These are phyloP conservation scores for Metacarcinus magister DNA, from an alignment of 2,888 invertebrate species.

Conservation along the genomic window DNA sequence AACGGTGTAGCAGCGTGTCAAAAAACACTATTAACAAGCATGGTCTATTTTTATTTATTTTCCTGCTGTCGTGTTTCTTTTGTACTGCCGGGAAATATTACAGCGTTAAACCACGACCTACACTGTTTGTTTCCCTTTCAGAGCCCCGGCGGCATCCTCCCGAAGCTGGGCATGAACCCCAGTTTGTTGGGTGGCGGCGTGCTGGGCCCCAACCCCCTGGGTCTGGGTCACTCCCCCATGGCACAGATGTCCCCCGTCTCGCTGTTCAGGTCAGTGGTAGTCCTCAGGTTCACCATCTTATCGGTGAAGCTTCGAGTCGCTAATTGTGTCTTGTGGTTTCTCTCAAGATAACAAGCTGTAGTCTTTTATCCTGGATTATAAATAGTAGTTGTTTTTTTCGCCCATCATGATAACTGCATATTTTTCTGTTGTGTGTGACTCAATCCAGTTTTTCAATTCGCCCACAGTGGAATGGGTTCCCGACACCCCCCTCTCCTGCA, in stretches of 20 bases:
- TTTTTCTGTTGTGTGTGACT: neutral
- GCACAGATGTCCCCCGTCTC: conserved; percentile 82
- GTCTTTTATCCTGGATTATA: neutral
- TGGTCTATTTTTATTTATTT: neutral
- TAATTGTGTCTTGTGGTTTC: neutral
- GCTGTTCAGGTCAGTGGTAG: conserved; percentile 77
- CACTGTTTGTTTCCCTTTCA: neutral
- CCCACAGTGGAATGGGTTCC: conserved; percentile 78
- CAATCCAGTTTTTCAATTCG: neutral
- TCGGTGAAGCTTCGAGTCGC: neutral
- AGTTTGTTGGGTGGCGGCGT: conserved; percentile 78
- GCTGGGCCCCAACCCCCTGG: conserved; percentile 79
- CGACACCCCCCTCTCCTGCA: conserved; percentile 81
- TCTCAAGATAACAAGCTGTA: neutral
- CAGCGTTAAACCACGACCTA: neutral
- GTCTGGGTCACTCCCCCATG: conserved; percentile 79
- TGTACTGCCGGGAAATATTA: neutral
- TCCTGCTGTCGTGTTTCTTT: neutral
- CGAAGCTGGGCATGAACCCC: conserved; percentile 78
- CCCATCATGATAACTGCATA: neutral
- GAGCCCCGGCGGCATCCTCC: conserved; percentile 79
- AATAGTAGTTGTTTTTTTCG: neutral
- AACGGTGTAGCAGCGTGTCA: neutral
- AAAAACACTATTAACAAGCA: neutral
- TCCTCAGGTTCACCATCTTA: neutral